phyloP scores from a whole-genome alignment of 2,888 invertebrate genomes.

The Acleris cristana region DNA sequence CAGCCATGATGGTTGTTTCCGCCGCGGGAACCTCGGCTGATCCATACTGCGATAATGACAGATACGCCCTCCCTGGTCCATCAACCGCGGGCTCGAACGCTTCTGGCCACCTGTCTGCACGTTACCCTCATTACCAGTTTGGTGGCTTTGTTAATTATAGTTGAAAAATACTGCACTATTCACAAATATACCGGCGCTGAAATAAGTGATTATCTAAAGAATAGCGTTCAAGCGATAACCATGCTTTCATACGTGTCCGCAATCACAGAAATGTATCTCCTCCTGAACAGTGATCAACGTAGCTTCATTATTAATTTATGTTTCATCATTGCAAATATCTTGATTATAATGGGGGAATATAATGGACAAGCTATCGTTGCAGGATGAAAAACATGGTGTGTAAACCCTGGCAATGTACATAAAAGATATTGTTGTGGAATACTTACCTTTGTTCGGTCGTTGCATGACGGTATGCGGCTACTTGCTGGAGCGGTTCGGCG shows the following conservation, averaged over 20 bases:
- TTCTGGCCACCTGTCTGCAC: not conserved
- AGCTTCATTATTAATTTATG: not conserved
- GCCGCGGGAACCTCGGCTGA: too few species aligned
- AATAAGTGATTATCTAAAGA: not conserved
- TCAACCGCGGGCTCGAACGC: not conserved
- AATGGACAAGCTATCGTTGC: not conserved
- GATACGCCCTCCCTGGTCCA: too few species aligned
- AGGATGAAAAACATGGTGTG: not conserved
- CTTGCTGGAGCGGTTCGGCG: conserved; percentile 61
- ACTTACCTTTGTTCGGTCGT: conserved; percentile 66
- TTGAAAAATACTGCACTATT: not conserved
- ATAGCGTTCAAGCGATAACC: not conserved
- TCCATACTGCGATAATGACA: too few species aligned
- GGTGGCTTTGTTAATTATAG: not conserved
- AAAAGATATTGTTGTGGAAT: conserved; percentile 46
- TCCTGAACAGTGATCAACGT: not conserved
- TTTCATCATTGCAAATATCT: not conserved
- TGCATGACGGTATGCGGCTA: conserved; percentile 68
- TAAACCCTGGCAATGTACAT: conserved; percentile 48
- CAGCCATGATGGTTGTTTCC: too few species aligned
- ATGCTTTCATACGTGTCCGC: not conserved
- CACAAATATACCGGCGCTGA: not conserved
- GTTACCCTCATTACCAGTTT: not conserved
- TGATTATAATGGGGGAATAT: conserved; percentile 1
- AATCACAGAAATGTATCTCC: conserved; percentile 1